Evolutionary conservation across 2,113 vertebrate genomes (phyloP).

Genomic region (Halichoeres trimaculatus): DNA sequence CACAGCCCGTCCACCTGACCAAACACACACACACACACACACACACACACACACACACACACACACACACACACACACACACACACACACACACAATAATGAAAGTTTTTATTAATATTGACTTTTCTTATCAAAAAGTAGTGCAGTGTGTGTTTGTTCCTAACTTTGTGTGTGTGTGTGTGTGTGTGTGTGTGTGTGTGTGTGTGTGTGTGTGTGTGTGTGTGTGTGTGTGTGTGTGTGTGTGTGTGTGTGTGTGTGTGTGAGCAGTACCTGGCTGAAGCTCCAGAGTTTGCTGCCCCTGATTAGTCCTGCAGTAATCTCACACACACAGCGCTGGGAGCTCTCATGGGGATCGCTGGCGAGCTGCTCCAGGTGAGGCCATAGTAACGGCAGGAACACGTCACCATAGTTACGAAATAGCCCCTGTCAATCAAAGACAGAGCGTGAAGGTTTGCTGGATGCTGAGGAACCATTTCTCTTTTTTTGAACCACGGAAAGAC

Average conservation of each 20-base stretch:
- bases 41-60: conserved; percentile 48
- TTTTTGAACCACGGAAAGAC: conserved; percentile 18
- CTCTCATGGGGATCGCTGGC: conserved; percentile 94
- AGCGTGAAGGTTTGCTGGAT: conserved; percentile 13
- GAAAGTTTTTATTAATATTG: conserved; percentile 72
- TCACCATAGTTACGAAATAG: conserved; percentile 97
- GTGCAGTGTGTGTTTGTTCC: conserved; percentile 11
- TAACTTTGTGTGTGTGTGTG: conserved; percentile 18
- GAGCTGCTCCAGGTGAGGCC: conserved; percentile 93
- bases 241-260: no score
- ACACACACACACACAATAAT: conserved; percentile 55
- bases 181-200: conserved; percentile 33
- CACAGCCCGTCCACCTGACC: conserved; percentile 91
- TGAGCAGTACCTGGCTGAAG: conserved; percentile 88
- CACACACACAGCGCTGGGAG: conserved; percentile 94
- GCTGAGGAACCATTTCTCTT: conserved; percentile 12
- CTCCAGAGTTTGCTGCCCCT: conserved; percentile 98
- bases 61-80: conserved; percentile 48
- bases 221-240: conserved; percentile 33
- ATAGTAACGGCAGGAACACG: conserved; percentile 90
- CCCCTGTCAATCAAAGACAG: conserved; percentile 83
- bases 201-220: conserved; percentile 22
- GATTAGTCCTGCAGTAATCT: conserved; percentile 96
- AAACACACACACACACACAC: conserved; percentile 46
- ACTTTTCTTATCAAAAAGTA: conserved; percentile 69